phyloP scores from a whole-genome alignment of 2,888 invertebrate genomes.

The Spialia ferax region DNA sequence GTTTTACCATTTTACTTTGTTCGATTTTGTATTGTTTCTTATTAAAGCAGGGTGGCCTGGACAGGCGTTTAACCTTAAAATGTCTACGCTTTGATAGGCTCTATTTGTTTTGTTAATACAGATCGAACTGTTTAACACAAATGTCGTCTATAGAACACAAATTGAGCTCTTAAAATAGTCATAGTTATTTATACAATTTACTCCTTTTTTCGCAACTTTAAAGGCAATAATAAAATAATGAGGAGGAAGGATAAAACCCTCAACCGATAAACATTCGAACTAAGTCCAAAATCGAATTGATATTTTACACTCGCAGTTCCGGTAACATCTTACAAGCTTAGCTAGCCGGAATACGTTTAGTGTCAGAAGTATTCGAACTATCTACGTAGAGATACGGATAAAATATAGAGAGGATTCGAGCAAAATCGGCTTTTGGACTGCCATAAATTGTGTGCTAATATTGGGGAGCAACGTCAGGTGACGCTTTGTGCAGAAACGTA shows the following conservation, averaged over 20 bases:
- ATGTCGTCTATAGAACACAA: too few relatives aligned
- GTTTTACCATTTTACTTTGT: background rate
- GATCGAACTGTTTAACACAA: too few relatives aligned
- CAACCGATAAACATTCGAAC: background rate
- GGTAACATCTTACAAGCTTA: slow-evolving; percentile 38
- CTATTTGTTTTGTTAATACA: too few relatives aligned
- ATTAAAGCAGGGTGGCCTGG: background rate
- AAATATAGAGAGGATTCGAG: slow-evolving; percentile 31
- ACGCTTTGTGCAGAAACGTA: background rate
- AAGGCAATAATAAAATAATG: too few relatives aligned
- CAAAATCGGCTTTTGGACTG: slow-evolving; percentile 25
- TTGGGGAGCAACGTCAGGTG: slow-evolving; percentile 20
- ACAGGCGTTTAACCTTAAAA: background rate
- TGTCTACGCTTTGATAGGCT: background rate
- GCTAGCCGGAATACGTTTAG: slow-evolving; percentile 38
- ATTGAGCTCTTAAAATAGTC: too few relatives aligned
- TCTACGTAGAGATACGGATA: slow-evolving; percentile 31
- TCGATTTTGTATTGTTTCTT: background rate
- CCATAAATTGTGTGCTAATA: slow-evolving; percentile 37
- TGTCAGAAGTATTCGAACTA: slow-evolving; percentile 37
- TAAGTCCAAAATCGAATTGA: slow-evolving; percentile 30
- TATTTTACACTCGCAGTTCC: slow-evolving; percentile 23
- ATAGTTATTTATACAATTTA: too few relatives aligned
- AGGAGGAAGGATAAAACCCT: slow-evolving; percentile 3
- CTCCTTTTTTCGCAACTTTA: too few relatives aligned